Evolutionary conservation across 1,140 invertebrate species (phyloP).

Genomic region (Heliconius nattereri): DNA sequence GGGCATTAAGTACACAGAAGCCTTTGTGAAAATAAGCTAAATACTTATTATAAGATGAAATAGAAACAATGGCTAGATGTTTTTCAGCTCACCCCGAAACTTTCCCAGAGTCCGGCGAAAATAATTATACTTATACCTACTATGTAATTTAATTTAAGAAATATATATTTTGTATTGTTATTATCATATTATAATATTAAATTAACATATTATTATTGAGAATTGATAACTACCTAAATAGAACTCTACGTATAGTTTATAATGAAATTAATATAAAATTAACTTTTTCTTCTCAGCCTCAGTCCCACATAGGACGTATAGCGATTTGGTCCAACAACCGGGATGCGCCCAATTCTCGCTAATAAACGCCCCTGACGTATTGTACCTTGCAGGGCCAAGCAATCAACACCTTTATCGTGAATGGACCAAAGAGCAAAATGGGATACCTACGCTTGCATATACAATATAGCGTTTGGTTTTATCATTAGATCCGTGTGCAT

Average conservation of each 20-base stretch:
- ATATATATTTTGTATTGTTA: background rate
- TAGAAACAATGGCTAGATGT: slow-evolving; percentile 26
- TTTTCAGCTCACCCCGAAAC: slow-evolving; percentile 27
- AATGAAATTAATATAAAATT: too few species aligned
- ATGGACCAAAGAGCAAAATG: slow-evolving; percentile 51
- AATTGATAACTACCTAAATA: too few species aligned
- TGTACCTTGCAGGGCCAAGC: slow-evolving; percentile 54
- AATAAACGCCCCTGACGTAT: slow-evolving; percentile 73
- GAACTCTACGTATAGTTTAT: too few species aligned
- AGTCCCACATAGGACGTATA: slow-evolving; percentile 52
- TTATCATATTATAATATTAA: too few species aligned
- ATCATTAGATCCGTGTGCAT: slow-evolving; percentile 25
- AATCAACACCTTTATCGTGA: slow-evolving; percentile 42
- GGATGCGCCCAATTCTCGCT: slow-evolving; percentile 77
- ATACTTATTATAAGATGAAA: slow-evolving; percentile 8
- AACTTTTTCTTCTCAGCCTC: too few species aligned
- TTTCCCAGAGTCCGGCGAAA: slow-evolving; percentile 29
- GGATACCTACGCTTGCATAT: background rate
- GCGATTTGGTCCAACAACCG: slow-evolving; percentile 73
- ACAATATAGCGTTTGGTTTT: slow-evolving; percentile 28
- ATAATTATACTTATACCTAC: slow-evolving; percentile 17
- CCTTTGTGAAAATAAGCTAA: too few species aligned
- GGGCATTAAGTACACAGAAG: background rate
- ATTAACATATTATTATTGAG: too few species aligned
- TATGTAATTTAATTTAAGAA: too few species aligned